Evolutionary conservation across 1,140 invertebrate species (phyloP).

Genomic region (Portunus trituberculatus): DNA sequence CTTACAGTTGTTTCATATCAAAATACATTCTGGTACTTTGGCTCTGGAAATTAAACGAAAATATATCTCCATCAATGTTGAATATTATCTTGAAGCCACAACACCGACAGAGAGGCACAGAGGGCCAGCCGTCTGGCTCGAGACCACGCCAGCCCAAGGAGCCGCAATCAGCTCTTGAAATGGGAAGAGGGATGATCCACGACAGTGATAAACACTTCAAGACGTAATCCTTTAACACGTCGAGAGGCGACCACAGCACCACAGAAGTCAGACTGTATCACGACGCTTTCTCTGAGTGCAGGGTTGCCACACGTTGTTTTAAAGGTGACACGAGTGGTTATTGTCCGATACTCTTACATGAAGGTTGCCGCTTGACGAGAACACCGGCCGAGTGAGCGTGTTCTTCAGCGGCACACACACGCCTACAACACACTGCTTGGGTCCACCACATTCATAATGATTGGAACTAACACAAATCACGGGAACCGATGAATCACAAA

Average conservation of each 20-base stretch:
- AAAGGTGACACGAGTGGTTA: too few relatives aligned
- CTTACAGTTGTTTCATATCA: background rate
- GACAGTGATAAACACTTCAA: background rate
- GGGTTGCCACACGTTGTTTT: too few relatives aligned
- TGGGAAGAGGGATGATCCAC: background rate
- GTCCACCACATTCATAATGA: background rate
- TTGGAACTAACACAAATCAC: background rate
- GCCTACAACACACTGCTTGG: background rate
- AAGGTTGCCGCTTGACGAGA: background rate
- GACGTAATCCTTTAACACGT: background rate
- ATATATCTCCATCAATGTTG: background rate
- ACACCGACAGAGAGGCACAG: background rate
- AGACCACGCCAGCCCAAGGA: background rate
- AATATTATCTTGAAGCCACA: background rate
- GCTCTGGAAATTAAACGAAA: background rate
- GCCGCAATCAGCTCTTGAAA: background rate
- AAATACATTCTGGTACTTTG: background rate
- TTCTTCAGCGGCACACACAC: background rate
- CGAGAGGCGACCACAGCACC: too few relatives aligned
- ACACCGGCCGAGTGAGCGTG: background rate
- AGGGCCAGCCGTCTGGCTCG: background rate
- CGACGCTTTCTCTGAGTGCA: too few relatives aligned
- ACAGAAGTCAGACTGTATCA: too few relatives aligned
- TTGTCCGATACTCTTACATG: too few relatives aligned
- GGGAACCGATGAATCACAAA: background rate